Evolutionary conservation across 2,113 vertebrate genomes (phyloP).

Genomic region (Galbula dea): DNA sequence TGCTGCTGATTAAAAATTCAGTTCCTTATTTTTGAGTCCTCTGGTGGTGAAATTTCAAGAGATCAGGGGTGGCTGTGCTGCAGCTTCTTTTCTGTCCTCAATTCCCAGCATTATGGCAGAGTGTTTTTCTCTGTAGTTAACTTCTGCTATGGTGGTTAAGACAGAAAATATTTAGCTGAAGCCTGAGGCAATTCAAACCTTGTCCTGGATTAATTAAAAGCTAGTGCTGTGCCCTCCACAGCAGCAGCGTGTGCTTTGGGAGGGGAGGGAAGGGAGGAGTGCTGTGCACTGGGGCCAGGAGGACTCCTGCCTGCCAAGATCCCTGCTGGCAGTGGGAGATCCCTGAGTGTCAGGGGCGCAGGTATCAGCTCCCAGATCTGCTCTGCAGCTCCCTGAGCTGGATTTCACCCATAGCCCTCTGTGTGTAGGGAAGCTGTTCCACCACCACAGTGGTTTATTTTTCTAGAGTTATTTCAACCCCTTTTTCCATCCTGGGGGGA

Average conservation of each 20-base stretch:
- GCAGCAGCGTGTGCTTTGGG: neutral
- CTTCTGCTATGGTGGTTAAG: neutral
- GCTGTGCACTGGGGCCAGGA: neutral
- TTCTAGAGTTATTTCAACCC: neutral
- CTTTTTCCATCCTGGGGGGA: neutral
- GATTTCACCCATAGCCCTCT: neutral
- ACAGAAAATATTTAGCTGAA: neutral
- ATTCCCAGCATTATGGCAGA: neutral
- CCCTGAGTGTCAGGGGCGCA: fast-evolving
- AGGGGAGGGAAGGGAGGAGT: neutral
- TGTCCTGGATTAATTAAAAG: constrained; percentile 29
- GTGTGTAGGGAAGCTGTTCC: neutral
- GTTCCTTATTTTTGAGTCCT: neutral
- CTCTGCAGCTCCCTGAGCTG: neutral
- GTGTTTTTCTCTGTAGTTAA: neutral
- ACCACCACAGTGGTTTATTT: neutral
- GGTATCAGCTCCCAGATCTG: neutral
- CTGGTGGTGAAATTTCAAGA: neutral
- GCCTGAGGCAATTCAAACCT: neutral
- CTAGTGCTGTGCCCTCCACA: neutral
- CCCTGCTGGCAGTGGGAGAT: fast-evolving
- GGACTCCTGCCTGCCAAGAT: neutral
- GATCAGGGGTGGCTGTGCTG: neutral
- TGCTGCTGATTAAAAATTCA: neutral
- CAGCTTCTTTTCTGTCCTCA: neutral